These are phyloP conservation scores for Botia kubotai DNA, from an alignment of 2,797 vertebrate species.

Conservation along the genomic window DNA sequence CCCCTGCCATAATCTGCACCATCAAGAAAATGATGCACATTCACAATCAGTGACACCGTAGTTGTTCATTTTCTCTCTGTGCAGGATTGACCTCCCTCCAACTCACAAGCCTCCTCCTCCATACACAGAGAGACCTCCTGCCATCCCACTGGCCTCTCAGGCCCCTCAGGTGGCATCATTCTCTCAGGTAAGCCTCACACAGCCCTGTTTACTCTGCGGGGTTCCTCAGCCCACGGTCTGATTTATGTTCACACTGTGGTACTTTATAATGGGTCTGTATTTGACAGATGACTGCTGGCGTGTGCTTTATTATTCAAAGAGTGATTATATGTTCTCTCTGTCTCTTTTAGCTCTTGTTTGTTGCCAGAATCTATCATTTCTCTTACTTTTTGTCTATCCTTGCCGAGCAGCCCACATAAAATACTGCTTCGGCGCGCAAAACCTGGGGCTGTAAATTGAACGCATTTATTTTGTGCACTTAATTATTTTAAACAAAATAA, in stretches of 20 bases:
- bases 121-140: conserved; percentile 73
- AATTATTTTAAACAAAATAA: background rate
- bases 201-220: background rate
- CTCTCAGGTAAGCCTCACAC: conserved; percentile 71
- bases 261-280: conserved; percentile 4
- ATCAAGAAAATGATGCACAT: background rate
- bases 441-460: background rate
- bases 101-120: conserved; percentile 82
- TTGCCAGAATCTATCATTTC: conserved; percentile 23
- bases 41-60: background rate
- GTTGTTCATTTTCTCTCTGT: conserved; percentile 15
- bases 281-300: conserved; percentile 22
- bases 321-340: conserved; percentile 32
- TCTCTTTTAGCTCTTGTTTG: conserved; percentile 29
- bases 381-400: conserved; percentile 28
- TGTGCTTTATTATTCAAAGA: conserved; percentile 35
- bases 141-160: conserved; percentile 75
- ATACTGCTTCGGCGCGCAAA: background rate
- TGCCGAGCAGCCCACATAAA: background rate
- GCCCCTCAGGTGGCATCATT: conserved; percentile 58
- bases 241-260: conserved; percentile 23
- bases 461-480: background rate
- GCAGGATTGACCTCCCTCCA: conserved; percentile 83
- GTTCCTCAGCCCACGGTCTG: background rate
- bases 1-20: no score